Conservation (phyloP, 2,888 invertebrate species). For the Drosophila setosimentum region DNA sequence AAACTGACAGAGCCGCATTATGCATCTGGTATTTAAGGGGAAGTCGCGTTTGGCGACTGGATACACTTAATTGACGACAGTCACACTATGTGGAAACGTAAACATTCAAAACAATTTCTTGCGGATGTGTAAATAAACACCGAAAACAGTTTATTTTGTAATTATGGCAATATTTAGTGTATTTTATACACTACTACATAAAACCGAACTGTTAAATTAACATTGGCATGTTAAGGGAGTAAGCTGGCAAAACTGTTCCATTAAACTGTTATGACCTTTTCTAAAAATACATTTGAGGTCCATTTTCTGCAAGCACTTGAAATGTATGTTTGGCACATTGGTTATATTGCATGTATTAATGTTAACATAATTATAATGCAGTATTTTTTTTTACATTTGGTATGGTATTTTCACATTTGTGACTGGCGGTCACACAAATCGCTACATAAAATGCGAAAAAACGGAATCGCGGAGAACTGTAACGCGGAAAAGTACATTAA, state of each 20-base stretch:
- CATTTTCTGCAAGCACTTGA: background rate
- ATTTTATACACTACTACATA: conserved; percentile 6
- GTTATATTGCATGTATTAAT: background rate
- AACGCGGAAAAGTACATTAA: conserved; percentile 65
- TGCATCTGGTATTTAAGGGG: conserved; percentile 29
- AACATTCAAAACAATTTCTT: conserved; percentile 17
- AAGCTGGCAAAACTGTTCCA: background rate
- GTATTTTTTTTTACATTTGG: conserved; percentile 13
- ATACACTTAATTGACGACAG: conserved; percentile 12
- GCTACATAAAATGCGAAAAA: conserved; percentile 62
- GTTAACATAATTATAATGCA: background rate
- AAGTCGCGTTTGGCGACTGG: conserved; percentile 14
- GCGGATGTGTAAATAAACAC: conserved; percentile 47
- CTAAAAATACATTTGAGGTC: background rate
- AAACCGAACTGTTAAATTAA: conserved; percentile 9
- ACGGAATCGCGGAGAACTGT: conserved; percentile 65
- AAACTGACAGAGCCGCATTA: conserved; percentile 56
- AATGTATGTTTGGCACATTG: background rate
- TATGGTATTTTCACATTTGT: conserved; percentile 28
- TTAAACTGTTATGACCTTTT: background rate
- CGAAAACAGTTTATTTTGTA: conserved; percentile 34
- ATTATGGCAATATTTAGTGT: conserved; percentile 31
- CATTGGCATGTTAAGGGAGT: background rate
- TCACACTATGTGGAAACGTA: background rate
- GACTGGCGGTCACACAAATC: conserved; percentile 44